Evolutionary conservation across 2,113 vertebrate species (phyloP), one percentile per base, ranked within the genome.

Genomic region (Aldabrachelys gigantea): DNA sequence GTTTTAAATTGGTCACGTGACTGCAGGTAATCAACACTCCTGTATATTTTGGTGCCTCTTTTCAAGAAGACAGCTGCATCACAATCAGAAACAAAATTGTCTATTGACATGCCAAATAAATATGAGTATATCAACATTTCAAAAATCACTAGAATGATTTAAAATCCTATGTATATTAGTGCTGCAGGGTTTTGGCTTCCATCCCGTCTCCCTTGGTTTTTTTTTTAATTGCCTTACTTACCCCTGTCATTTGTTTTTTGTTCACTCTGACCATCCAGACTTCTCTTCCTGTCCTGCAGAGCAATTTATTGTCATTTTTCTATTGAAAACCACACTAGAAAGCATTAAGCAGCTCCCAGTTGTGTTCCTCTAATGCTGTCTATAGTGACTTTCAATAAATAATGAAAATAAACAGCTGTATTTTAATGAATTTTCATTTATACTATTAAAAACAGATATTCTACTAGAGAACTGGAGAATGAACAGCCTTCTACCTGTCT

Each of bases 111-210:
- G 79, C 47, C 56, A 88, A 84, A 86, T 72, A 79, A 65, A 95
- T 95, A 88, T 87, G 87, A 97, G 89, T 94, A 93, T 92, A 88
- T 95, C 56, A 93, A 56, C 89, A 54, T 93, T 96, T 91, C 29
- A 88, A 86, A 78, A 72, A 75, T 89, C 69, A 95, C 72, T 90
- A 69, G 56, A 86, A 57, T 21, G 4, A 3, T 88, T 91, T 3
- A 9, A 83, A 94, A 29, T 44, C 35, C 19, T 5, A 1, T 88
- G 41, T 41, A 59, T 88, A 92, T 90, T 88, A 87, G 50, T 86
- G 83, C n/a, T 93, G 35, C 25, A 25, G 38, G 72, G 82, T 54
- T 83, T 65, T 90, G 57, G 57, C 49, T 95, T 93, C 44, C 12
- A 2, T 88, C 19, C 57, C 87, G 91, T 88, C 25, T 62, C 17